Conservation (phyloP, 2,797 vertebrate genomes). For the Rallus crepitans region DNA sequence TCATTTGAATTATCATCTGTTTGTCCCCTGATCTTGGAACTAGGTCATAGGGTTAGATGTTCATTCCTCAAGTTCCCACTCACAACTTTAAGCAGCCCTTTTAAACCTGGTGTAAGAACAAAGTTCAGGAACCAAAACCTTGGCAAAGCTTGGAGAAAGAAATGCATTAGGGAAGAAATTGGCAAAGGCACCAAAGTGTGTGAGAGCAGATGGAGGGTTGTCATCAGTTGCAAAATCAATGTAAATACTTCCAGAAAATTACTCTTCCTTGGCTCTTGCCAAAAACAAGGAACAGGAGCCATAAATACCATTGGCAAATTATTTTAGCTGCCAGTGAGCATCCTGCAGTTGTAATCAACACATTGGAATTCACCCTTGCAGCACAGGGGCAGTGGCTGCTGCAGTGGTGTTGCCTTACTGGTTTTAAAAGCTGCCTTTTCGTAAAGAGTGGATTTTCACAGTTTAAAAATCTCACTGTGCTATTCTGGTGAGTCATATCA, state of each 20-base stretch:
- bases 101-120: not conserved
- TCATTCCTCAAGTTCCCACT: not conserved
- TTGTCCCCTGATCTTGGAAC: not conserved
- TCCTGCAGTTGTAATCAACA: not conserved
- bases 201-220: constrained; percentile 34
- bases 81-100: not conserved
- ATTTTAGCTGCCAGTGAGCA: not conserved
- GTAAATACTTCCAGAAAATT: constrained; percentile 56
- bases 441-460: not conserved
- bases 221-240: constrained; percentile 42
- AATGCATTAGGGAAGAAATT: not conserved
- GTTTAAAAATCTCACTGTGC: not conserved
- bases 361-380: not conserved
- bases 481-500: not conserved
- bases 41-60: not conserved
- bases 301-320: constrained; percentile 2
- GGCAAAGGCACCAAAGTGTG: not conserved
- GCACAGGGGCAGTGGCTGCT: rapidly evolving
- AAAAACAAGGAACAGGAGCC: not conserved
- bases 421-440: not conserved
- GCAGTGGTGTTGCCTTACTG: rapidly evolving
- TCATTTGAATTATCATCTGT: not conserved
- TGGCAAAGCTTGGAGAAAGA: not conserved
- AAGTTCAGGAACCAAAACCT: not conserved
- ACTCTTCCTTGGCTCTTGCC: constrained; percentile 1